phyloP scores from a whole-genome alignment of 1,140 invertebrate species.

The Panagrolaimus sp. region DNA sequence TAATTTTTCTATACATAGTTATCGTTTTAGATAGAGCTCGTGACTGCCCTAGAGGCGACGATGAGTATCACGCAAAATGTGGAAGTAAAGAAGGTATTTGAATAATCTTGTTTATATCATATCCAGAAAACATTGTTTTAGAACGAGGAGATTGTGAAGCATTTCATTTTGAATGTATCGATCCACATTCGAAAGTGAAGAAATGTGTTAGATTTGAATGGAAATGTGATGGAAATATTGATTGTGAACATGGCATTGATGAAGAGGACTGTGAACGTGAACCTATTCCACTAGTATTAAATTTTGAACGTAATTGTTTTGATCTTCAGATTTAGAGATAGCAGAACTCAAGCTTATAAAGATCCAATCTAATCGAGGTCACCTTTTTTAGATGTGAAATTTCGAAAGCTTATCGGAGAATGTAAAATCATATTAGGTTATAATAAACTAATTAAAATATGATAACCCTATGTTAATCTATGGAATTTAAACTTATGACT shows the following conservation, averaged over 20 bases:
- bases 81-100: background rate
- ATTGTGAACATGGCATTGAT: background rate
- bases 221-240: constrained; percentile 10
- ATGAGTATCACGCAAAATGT: constrained; percentile 4
- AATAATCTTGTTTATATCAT: too few relatives aligned
- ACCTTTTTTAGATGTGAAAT: too few relatives aligned
- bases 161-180: constrained; percentile 8
- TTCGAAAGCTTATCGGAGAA: too few relatives aligned
- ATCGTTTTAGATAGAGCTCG: background rate
- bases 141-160: background rate
- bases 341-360: too few relatives aligned
- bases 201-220: constrained; percentile 6
- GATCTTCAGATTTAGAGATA: background rate
- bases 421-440: too few relatives aligned
- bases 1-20: too few relatives aligned
- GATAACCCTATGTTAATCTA: too few relatives aligned
- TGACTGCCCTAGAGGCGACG: background rate
- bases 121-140: too few relatives aligned
- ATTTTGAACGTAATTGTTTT: background rate
- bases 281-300: background rate
- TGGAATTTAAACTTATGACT: too few relatives aligned
- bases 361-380: too few relatives aligned
- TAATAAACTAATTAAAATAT: too few relatives aligned
- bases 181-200: background rate
- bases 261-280: background rate